phyloP scores from a whole-genome alignment of 2,113 vertebrate genomes.

The Monopterus albus region DNA sequence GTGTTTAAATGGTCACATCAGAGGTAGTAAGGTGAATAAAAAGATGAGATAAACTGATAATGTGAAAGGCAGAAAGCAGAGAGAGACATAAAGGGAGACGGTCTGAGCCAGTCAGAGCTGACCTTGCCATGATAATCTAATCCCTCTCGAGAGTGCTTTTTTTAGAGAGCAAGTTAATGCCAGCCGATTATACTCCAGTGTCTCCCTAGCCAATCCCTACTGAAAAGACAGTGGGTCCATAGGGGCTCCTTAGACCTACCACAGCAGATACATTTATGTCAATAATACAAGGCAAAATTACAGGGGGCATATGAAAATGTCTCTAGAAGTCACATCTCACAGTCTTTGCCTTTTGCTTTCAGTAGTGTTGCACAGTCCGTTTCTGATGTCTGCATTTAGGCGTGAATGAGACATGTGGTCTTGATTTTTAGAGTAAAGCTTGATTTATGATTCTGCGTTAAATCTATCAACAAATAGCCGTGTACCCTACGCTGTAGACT shows the following conservation, averaged over 20 bases:
- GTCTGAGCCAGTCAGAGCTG: constrained; percentile 72
- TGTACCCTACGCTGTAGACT: too few relatives aligned
- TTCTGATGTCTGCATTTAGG: constrained; percentile 9
- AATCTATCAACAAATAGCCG: too few relatives aligned
- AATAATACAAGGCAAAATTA: neutral
- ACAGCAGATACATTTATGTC: constrained; percentile 11
- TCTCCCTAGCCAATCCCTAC: constrained; percentile 78
- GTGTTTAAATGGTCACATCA: neutral
- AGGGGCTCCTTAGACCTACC: constrained; percentile 34
- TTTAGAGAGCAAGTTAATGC: constrained; percentile 87
- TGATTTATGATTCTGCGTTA: too few relatives aligned
- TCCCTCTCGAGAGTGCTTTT: constrained; percentile 86
- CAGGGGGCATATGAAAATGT: neutral
- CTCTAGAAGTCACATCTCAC: constrained; percentile 3
- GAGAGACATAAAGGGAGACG: constrained; percentile 67
- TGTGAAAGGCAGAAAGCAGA: constrained; percentile 46
- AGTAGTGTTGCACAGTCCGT: neutral
- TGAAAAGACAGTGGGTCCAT: constrained; percentile 55
- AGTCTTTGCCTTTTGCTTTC: constrained; percentile 8
- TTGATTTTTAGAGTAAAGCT: too few relatives aligned
- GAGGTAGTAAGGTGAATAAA: neutral
- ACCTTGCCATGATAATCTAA: constrained; percentile 86
- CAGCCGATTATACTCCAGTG: constrained; percentile 82
- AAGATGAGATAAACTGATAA: neutral
- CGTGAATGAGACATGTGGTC: neutral